Evolutionary conservation across 1,140 invertebrate species (phyloP).

Genomic region (Chlorops oryzae): DNA sequence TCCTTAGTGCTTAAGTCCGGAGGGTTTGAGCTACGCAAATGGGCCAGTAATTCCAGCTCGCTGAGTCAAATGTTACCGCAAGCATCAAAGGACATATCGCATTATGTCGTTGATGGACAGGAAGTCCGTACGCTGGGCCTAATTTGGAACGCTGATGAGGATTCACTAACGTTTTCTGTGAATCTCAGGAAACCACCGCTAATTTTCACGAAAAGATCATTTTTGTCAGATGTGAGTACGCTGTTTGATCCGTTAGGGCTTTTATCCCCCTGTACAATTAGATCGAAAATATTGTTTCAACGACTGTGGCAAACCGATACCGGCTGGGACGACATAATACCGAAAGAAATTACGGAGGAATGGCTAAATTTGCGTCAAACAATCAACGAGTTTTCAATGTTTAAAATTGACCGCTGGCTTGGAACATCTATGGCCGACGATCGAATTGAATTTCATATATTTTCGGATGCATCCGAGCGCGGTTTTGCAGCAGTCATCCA

Average conservation of each 20-base stretch:
- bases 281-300: slow-evolving; percentile 47
- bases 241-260: slow-evolving; percentile 50
- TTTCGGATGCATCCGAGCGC: slow-evolving; percentile 31
- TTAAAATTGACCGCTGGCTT: not conserved
- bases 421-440: slow-evolving; percentile 4
- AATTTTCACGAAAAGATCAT: slow-evolving; percentile 19
- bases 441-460: slow-evolving; percentile 27
- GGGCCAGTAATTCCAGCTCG: no score
- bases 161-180: slow-evolving; percentile 1
- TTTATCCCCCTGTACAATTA: slow-evolving; percentile 41
- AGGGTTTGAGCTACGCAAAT: no score
- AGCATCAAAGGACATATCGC: no score
- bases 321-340: slow-evolving; percentile 46
- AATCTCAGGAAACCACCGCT: not conserved
- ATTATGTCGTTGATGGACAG: not conserved
- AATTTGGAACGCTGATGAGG: not conserved
- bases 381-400: slow-evolving; percentile 3
- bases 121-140: not conserved
- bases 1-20: no score
- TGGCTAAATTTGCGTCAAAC: slow-evolving; percentile 18
- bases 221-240: slow-evolving; percentile 26
- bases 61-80: no score
- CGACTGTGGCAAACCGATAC: slow-evolving; percentile 37
- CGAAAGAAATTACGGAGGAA: slow-evolving; percentile 15
- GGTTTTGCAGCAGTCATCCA: no score